Evolutionary conservation across 2,113 vertebrate species (phyloP), one percentile per base, ranked within the genome.

Genomic region (Nycticryphes semicollaris): DNA sequence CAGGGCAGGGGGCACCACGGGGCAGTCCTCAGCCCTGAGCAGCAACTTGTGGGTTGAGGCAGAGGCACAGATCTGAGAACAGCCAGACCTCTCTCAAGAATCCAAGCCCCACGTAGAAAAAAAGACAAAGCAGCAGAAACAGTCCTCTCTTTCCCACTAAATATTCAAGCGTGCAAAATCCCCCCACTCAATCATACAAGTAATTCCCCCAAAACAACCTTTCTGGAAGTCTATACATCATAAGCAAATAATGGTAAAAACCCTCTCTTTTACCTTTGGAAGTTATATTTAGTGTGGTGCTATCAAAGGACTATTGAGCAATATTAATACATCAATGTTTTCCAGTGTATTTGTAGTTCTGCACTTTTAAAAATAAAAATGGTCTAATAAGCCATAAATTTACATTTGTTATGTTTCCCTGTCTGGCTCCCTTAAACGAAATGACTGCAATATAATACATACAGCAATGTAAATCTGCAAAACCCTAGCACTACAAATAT

Each of bases 351-450:
- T 89, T 91, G 53, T 76, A 75, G 41, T 89, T 95, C 45, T 92
- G 69, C 66, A 82, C 35, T 87, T 96, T 54, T 64, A 5, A 87
- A 95, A 97, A 93, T 87, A 81, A 90, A 90, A 90, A 89, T n/a
- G 41, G 66, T 69, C 48, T 84, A 91, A 66, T 69, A 87, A 94
- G 64, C 72, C 23, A 90, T 78, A 90, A 84, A 92, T 74, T 92
- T 90, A 76, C 54, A 85, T 92, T 89, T 87, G n/a, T 82, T 87
- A 66, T 93, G 84, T 68, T 92, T 84, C 19, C 47, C 28, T 75
- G 60, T 81, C 68, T 87, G 66, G 18, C 45, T 81, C 28, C 37
- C 57, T 91, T 78, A 79, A 79, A 77, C 53, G 50, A 84, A 89
- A 72, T 43, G 15, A 51, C 86, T 76, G 53, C 86, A 73, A 35